Evolutionary conservation across 2,113 vertebrate genomes (phyloP).

Genomic region (Vulpes lagopus): DNA sequence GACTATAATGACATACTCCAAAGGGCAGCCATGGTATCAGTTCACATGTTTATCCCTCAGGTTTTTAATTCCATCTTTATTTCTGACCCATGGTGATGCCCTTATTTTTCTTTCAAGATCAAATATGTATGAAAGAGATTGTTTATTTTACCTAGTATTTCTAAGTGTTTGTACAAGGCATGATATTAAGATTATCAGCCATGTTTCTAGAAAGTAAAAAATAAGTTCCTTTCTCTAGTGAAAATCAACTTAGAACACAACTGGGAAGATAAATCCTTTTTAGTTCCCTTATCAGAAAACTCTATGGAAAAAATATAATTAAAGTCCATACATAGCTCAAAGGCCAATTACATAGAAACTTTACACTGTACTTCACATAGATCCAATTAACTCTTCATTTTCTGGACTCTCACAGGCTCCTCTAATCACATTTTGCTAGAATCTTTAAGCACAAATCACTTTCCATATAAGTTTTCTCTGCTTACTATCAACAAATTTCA

Average conservation of each 20-base stretch:
- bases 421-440: not conserved
- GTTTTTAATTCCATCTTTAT: constrained; percentile 37
- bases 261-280: not conserved
- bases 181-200: not conserved
- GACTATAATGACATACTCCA: not conserved
- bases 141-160: not conserved
- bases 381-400: constrained; percentile 32
- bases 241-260: constrained; percentile 43
- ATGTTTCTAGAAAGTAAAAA: constrained; percentile 55
- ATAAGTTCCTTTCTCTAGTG: not conserved
- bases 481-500: constrained; percentile 32
- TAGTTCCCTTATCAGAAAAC: constrained; percentile 4
- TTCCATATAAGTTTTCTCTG: not conserved
- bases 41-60: not conserved
- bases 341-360: constrained; percentile 28
- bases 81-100: not conserved
- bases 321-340: not conserved
- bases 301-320: not conserved
- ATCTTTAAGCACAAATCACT: not conserved
- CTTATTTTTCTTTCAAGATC: constrained; percentile 50
- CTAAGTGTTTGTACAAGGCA: not conserved
- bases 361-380: not conserved
- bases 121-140: not conserved
- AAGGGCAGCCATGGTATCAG: not conserved
- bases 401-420: not conserved